Conservation (phyloP, 2,797 vertebrate genomes). For the Mus spretus region DNA sequence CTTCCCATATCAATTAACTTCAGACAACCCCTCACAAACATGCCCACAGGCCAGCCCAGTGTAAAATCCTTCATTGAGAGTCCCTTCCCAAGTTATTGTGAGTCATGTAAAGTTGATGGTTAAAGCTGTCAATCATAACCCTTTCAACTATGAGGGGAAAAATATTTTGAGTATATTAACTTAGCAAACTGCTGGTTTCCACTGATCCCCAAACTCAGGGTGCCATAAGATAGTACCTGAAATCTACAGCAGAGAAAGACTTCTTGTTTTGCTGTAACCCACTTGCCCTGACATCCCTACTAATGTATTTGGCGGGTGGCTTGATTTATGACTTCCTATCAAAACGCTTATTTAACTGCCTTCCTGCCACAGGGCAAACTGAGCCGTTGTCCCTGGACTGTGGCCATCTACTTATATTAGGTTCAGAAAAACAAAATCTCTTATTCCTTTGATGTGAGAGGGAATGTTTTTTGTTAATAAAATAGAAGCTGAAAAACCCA, state of each 20-base stretch:
- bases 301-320: background rate
- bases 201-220: background rate
- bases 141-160: background rate
- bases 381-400: background rate
- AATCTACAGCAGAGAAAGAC: background rate
- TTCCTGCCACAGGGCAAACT: background rate
- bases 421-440: background rate
- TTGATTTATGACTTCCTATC: background rate
- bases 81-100: background rate
- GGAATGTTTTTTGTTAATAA: background rate
- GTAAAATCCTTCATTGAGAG: background rate
- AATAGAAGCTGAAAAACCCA: background rate
- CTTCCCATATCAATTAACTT: background rate
- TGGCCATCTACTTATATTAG: background rate
- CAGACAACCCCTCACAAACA: background rate
- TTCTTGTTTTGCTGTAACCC: background rate
- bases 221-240: background rate
- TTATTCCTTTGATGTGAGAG: background rate
- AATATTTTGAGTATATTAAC: background rate
- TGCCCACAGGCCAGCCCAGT: background rate
- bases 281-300: background rate
- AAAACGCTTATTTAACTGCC: background rate
- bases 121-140: too few relatives aligned
- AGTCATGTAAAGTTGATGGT: too few relatives aligned
- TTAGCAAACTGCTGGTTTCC: background rate